Conservation (phyloP, 1,140 invertebrate genomes). For the Gonioctena quinquepunctata region DNA sequence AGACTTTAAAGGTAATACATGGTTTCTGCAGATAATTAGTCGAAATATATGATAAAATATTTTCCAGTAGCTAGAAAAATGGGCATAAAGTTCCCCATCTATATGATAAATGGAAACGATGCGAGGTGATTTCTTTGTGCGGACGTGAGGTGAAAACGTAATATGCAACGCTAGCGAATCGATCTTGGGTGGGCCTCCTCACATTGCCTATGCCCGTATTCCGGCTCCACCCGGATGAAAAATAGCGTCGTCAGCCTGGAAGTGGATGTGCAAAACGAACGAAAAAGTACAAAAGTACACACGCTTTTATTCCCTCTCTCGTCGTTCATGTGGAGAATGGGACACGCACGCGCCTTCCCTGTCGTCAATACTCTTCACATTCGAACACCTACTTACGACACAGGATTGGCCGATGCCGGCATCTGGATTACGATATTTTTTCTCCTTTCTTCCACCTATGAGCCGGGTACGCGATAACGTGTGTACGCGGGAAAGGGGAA, state of each 20-base stretch:
- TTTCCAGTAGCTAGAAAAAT: too few relatives aligned
- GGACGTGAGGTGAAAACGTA: conserved; percentile 47
- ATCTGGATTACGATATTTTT: conserved; percentile 6
- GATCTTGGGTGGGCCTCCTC: conserved; percentile 39
- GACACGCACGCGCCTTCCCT: conserved; percentile 47
- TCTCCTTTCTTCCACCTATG: conserved; percentile 7
- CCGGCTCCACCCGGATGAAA: conserved; percentile 51
- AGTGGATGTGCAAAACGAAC: conserved; percentile 36
- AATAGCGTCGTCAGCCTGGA: conserved; percentile 41
- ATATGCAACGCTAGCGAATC: conserved; percentile 36
- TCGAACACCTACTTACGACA: conserved; percentile 47
- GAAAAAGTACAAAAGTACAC: conserved; percentile 50
- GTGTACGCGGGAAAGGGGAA: neutral
- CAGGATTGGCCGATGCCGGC: conserved; percentile 10
- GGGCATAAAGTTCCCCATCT: too few relatives aligned
- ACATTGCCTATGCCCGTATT: neutral
- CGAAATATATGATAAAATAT: too few relatives aligned
- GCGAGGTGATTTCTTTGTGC: conserved; percentile 48
- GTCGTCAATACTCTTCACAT: conserved; percentile 51
- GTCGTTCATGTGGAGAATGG: conserved; percentile 37
- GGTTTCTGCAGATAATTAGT: too few relatives aligned
- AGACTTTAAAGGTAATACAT: too few relatives aligned
- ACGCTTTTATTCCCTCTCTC: conserved; percentile 31
- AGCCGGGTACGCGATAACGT: neutral
- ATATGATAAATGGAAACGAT: conserved; percentile 46